Evolutionary conservation across 53 echinoderm and acorn worm genomes (phyloP).

Genomic region (Mesocentrotus franciscanus): DNA sequence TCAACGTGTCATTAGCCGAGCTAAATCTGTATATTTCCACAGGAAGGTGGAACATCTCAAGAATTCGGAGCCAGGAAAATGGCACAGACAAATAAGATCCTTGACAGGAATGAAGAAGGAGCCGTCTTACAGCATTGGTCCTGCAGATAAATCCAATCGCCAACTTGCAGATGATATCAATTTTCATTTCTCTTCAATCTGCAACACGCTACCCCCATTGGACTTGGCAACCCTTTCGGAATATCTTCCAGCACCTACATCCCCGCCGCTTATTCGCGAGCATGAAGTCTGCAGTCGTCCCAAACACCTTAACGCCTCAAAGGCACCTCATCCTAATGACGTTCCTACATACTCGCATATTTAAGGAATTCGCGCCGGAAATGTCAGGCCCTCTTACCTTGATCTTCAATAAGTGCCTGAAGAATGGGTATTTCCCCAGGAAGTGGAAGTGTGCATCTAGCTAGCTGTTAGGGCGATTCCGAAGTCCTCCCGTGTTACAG

Average conservation of each 20-base stretch:
- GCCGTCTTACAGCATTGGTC: too few species aligned
- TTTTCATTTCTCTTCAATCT: constrained; percentile 18
- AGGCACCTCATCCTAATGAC: too few species aligned
- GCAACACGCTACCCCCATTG: neutral
- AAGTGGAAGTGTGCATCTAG: neutral
- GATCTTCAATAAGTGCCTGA: constrained; percentile 50
- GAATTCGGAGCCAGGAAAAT: too few species aligned
- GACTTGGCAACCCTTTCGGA: constrained; percentile 16
- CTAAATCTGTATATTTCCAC: too few species aligned
- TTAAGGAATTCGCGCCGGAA: constrained; percentile 69
- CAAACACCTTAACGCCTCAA: constrained; percentile 7
- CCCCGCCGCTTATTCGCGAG: constrained; percentile 27
- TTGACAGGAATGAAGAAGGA: too few species aligned
- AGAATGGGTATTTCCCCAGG: neutral
- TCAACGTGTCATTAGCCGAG: too few species aligned
- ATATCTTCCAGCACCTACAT: constrained; percentile 55
- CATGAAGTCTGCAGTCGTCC: constrained; percentile 56
- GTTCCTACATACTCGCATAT: constrained; percentile 50
- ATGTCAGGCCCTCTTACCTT: constrained; percentile 28
- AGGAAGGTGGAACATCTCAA: too few species aligned
- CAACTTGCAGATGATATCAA: constrained; percentile 41
- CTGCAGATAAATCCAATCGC: neutral
- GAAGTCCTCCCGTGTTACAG: neutral
- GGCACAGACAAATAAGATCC: too few species aligned
- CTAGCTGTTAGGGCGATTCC: neutral